Percentiles rank a stretch among this genome's conserved stretches.
phyloP scores from a whole-genome alignment of 2,113 vertebrate genomes.

The Bujurquina vittata region DNA sequence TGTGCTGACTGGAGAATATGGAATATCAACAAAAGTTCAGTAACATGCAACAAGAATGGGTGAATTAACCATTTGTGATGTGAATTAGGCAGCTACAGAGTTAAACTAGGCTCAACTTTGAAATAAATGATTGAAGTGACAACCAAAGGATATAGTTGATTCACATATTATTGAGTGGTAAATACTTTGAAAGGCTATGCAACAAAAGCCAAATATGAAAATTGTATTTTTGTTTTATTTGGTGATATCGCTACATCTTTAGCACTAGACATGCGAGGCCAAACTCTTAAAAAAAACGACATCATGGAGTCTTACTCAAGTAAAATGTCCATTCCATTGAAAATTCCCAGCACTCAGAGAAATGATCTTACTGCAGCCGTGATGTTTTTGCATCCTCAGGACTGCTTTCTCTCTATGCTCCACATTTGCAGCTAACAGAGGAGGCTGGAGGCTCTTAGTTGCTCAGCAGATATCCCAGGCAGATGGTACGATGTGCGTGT shows the following conservation, averaged over 20 bases:
- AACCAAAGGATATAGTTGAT: no score
- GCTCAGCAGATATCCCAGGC: background rate
- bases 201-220: no score
- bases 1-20: no score
- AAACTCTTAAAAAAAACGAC: no score
- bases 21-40: background rate
- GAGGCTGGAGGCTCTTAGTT: background rate
- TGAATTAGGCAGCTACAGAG: background rate
- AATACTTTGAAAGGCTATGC: no score
- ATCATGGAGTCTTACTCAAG: no score
- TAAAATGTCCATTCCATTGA: no score
- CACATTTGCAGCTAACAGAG: background rate
- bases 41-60: background rate
- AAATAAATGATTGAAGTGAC: background rate
- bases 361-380: background rate
- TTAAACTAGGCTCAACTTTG: background rate
- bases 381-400: background rate
- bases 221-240: no score
- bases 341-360: background rate
- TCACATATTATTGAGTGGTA: no score
- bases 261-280: no score
- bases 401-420: background rate
- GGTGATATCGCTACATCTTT: no score
- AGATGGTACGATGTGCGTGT: background rate
- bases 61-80: background rate